Evolutionary conservation across 1,140 invertebrate genomes (phyloP), one percentile per base, ranked within the genome.

Genomic region (Doryteuthis pealeii): DNA sequence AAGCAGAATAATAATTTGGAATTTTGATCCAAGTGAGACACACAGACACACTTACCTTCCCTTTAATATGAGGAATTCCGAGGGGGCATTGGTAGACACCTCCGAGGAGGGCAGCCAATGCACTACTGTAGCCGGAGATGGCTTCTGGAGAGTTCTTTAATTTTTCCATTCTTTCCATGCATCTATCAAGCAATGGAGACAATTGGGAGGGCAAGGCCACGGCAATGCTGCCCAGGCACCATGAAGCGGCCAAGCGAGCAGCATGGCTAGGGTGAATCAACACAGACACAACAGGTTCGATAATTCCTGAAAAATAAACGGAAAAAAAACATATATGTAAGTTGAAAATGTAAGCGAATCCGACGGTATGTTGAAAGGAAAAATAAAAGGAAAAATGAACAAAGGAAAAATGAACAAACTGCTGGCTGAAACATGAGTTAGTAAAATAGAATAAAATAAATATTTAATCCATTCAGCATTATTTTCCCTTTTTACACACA

Each of bases 61-160:
- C 96, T 80, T 96, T 94, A 58, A 95, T 83, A 87, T 99, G 96
- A 28, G 98, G 98, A 71, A 99, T 94, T 31, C 98, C 97, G 8
- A 99, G 90, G 4, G 96, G 94, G 66, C 96, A 98, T 68, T 94
- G 90, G 72, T 93, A 91, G 1, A 97, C 95, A 72, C 95, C 94
- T 30, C 97, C 96, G 49, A 99, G 89, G 71, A 99, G 92, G 8
- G 97, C 95, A 74, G 96, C 94, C 72, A 99, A 88, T 8, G 97
- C 97, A 83, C 92, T 93, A 82, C 96, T 97, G 85, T 99, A 99
- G 28, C 96, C 97, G 82, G 91, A 91, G 72, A 99, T 95, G 32
- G 96, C 96, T 88, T 99, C 97, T 0, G 96, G 94, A 30, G 95
- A 96, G 33, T 94, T 93, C 81, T 95, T 92, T 85, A 96, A 91